Conservation (phyloP, 2,888 invertebrate genomes). For the Tipula unca region DNA sequence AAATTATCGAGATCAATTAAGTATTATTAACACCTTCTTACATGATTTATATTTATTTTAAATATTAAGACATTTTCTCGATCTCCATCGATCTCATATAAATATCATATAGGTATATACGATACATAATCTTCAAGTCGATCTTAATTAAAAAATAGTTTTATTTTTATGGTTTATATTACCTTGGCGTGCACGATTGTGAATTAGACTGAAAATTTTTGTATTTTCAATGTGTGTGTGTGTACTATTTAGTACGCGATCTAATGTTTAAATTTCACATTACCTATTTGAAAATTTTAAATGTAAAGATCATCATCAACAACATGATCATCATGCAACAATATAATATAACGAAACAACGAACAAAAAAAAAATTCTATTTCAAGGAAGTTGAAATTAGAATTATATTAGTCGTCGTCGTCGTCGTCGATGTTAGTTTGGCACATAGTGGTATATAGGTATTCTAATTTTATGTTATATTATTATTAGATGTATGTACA, state of each 20-base stretch:
- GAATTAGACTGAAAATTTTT: not conserved
- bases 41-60: not conserved
- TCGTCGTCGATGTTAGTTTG: not conserved
- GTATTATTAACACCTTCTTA: not conserved
- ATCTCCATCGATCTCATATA: not conserved
- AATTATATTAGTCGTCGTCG: not conserved
- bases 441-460: not conserved
- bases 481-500: not conserved
- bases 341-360: not conserved
- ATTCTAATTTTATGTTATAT: not conserved
- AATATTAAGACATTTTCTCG: not conserved
- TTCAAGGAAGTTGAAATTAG: constrained; percentile 8
- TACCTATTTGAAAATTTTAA: not conserved
- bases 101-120: too few species aligned
- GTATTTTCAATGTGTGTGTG: not conserved
- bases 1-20: not conserved
- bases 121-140: not conserved
- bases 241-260: not conserved
- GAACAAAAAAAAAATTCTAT: not conserved
- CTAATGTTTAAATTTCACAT: not conserved
- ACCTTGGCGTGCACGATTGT: not conserved
- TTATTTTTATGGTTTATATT: not conserved
- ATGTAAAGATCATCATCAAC: not conserved
- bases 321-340: not conserved
- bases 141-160: not conserved